Base-by-base conservation (phyloP, 2,888 invertebrate species). In the Drosophila seclusa region DNA sequence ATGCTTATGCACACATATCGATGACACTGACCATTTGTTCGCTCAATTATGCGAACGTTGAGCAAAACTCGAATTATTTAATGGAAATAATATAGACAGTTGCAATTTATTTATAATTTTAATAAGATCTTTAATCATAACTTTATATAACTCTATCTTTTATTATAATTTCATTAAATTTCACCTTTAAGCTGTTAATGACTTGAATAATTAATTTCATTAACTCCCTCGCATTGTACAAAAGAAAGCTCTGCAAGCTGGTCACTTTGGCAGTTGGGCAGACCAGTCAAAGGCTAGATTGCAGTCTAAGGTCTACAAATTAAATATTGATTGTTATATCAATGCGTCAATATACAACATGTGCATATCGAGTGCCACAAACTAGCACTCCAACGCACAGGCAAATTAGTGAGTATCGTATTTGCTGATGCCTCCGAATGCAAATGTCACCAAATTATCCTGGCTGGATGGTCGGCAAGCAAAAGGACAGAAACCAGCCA, bases 281-380 rank as follows among this genome's bases (percentile, higher is more conserved):
- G 0, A 24, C 4, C 45, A 16, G 16, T 45, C 16, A 24, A 45
- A 72, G 65, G 55, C 32, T 34, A 32, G 18, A 42, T 21, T 40
- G 52, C 36, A 36, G 52, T 24, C 45, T 21, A 57, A 64, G 80
- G 79, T 45, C 57, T 73, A 75, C 82, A 81, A 84, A 84, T 90
- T 90, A 90, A 90, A 90, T 89, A 90, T 90, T 90, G 90, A 90
- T 89, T 90, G 91, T 83, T 80, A 83, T 85, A 90, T 82, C 85
- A 82, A 64, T 88, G 87, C 80, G 68, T 76, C 82, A 84, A 82
- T 82, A 77, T 82, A 78, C 50, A 78, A 87, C 87, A 82, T 85
- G 78, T 85, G 69, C 84, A 85, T 87, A 74, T 82, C 68, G 73
- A 66, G 67, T 69, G 73, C 75, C 76, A 16, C 87, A 85, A 85